phyloP scores from a whole-genome alignment of 1,140 invertebrate species.

The Mactra quadrangularis region DNA sequence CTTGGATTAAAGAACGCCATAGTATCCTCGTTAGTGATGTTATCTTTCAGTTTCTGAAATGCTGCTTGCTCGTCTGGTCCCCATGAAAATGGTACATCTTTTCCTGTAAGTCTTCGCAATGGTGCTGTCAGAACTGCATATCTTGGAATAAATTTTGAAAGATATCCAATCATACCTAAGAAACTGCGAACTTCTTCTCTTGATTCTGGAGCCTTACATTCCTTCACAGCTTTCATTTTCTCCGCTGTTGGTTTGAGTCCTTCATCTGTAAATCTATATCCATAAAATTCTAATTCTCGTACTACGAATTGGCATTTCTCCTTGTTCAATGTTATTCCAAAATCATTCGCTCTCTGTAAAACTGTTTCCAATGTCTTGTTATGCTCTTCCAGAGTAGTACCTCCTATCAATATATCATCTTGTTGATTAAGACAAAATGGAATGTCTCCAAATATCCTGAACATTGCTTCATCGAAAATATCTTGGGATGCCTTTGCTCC shows the following conservation, averaged over 20 bases:
- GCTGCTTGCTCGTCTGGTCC: conserved; percentile 55
- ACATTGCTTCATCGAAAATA: conserved; percentile 59
- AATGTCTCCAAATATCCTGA: conserved; percentile 52
- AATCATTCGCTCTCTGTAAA: conserved; percentile 55
- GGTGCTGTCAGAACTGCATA: conserved; percentile 65
- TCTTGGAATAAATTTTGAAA: conserved; percentile 69
- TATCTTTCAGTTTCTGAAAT: conserved; percentile 68
- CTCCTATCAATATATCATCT: conserved; percentile 58
- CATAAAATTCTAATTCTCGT: conserved; percentile 63
- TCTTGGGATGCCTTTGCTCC: conserved; percentile 52
- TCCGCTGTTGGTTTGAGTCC: conserved; percentile 62
- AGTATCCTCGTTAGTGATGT: conserved; percentile 46
- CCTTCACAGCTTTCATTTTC: conserved; percentile 68
- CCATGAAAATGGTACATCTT: conserved; percentile 65
- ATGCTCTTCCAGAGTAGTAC: conserved; percentile 57
- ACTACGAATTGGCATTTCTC: conserved; percentile 66
- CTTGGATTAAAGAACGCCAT: conserved; percentile 57
- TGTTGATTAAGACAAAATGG: conserved; percentile 59
- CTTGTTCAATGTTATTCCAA: conserved; percentile 63
- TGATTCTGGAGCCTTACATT: conserved; percentile 59
- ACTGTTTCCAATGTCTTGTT: conserved; percentile 62
- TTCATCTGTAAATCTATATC: conserved; percentile 60
- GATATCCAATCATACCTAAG: conserved; percentile 68
- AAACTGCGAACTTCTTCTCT: conserved; percentile 66
- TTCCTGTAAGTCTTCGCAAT: conserved; percentile 64